phyloP scores from a whole-genome alignment of 2,797 vertebrate species.

The Anguilla anguilla region DNA sequence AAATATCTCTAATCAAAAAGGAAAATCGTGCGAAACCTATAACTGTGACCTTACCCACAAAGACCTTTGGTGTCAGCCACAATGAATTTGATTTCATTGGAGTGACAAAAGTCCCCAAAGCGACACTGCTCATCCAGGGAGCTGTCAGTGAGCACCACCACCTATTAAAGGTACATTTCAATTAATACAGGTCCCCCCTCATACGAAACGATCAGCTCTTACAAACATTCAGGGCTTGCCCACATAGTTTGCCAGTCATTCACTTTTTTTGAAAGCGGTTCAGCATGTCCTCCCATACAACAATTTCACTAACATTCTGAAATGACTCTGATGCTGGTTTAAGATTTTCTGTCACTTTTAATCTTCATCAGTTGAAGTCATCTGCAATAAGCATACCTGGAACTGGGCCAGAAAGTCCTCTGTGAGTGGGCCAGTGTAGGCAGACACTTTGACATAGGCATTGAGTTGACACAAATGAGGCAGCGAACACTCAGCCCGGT shows the following conservation, averaged over 20 bases:
- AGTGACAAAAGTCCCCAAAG: slow-evolving; percentile 78
- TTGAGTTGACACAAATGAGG: slow-evolving; percentile 74
- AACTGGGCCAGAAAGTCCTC: slow-evolving; percentile 71
- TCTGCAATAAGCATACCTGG: slow-evolving; percentile 67
- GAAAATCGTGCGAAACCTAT: background rate
- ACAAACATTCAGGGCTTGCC: background rate
- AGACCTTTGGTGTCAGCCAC: slow-evolving; percentile 83
- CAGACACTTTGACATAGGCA: slow-evolving; percentile 63
- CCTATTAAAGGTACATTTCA: slow-evolving; percentile 61
- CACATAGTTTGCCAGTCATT: background rate
- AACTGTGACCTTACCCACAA: slow-evolving; percentile 75
- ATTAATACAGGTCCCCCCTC: background rate
- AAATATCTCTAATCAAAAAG: background rate
- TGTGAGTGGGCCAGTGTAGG: slow-evolving; percentile 59
- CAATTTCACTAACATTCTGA: background rate
- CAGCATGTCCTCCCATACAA: background rate
- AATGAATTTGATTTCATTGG: slow-evolving; percentile 71
- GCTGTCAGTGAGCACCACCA: slow-evolving; percentile 85
- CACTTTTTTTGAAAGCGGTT: background rate
- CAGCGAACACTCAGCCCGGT: slow-evolving; percentile 73
- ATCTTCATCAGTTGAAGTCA: background rate
- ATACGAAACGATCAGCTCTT: background rate
- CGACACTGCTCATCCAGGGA: slow-evolving; percentile 80
- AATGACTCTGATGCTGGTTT: background rate
- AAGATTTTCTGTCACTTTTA: background rate